Evolutionary conservation across 2,888 invertebrate species (phyloP), one percentile per base, ranked within the genome.

Genomic region (Anagyrus pseudococci): DNA sequence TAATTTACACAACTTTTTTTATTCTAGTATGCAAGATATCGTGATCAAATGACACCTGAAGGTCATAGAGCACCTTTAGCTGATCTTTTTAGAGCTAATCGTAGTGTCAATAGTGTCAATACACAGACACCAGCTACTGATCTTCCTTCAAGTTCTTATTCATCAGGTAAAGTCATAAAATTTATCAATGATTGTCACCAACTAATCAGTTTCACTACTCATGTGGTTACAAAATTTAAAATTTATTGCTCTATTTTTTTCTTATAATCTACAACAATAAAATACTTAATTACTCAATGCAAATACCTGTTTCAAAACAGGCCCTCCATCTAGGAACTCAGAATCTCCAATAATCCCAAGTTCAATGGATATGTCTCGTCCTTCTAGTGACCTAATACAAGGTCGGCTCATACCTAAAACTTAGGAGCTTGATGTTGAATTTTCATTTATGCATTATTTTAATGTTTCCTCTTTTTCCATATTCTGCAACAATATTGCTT

Each of bases 61-160:
- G 94, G 94, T 15, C 93, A 93, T 77, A 85, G 93, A 66, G 93
- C 93, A 13, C 94, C 94, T 3, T 83, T 93, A 62, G 91, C 92
- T 4, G 93, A 93, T 74, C 81, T 92, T 23, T 84, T 91, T 67
- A 84, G 89, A 68, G 83, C 83, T 67, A 87, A 85, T 53, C 86
- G 92, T 66, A 71, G 64, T 54, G 67, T 67, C 25, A 67, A 62
- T 40, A 91, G 90, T 62, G 90, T 93, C 64, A 91, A 93, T 80
- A 93, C 94, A 15, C 94, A 93, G 83, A 93, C 94, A 15, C 93
- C 93, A 22, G 89, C 89, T 64, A 87, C 88, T 71, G 86, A 85
- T 71, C 84, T 88, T 71, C 85, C 86, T 71, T 86, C 87, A 75
- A 88, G 88, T 72, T 86, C 88, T 57, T 88, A 88, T 75, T 89